phyloP scores from a whole-genome alignment of 2,888 invertebrate genomes.

The Ormyrus rosae region DNA sequence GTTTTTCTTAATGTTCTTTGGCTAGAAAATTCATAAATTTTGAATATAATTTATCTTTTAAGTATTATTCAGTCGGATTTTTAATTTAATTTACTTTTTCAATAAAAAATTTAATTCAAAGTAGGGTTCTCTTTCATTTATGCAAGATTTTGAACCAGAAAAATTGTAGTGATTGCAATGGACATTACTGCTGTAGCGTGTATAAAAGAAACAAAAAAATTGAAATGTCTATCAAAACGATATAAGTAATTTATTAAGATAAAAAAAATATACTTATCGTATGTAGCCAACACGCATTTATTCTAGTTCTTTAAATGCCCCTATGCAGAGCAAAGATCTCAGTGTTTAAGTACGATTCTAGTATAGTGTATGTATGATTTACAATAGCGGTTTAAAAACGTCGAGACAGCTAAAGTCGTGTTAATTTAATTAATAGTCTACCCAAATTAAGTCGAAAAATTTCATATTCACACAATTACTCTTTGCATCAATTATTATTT shows the following conservation, averaged over 20 bases:
- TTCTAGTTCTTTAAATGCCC: conserved; percentile 65
- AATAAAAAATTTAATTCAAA: conserved; percentile 28
- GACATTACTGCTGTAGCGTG: conserved; percentile 62
- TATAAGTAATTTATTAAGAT: conserved; percentile 66
- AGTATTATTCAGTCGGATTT: neutral
- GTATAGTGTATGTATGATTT: conserved; percentile 64
- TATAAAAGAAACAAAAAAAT: conserved; percentile 58
- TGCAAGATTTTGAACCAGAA: conserved; percentile 57
- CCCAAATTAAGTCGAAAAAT: conserved; percentile 41
- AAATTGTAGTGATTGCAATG: conserved; percentile 61
- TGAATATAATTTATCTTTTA: conserved; percentile 20
- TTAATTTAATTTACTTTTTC: conserved; percentile 9
- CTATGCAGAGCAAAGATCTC: conserved; percentile 67
- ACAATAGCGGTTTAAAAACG: conserved; percentile 52
- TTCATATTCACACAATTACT: conserved; percentile 30
- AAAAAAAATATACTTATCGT: conserved; percentile 62
- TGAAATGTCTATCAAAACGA: conserved; percentile 65
- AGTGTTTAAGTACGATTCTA: conserved; percentile 66
- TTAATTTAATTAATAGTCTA: conserved; percentile 50
- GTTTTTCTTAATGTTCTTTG: conserved; percentile 21
- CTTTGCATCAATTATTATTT: conserved; percentile 36
- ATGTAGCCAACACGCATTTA: conserved; percentile 65
- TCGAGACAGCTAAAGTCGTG: conserved; percentile 16
- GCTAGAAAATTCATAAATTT: neutral
- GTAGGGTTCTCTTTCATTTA: conserved; percentile 35